phyloP scores from a whole-genome alignment of 2,888 invertebrate genomes.

The Meloe dianella region DNA sequence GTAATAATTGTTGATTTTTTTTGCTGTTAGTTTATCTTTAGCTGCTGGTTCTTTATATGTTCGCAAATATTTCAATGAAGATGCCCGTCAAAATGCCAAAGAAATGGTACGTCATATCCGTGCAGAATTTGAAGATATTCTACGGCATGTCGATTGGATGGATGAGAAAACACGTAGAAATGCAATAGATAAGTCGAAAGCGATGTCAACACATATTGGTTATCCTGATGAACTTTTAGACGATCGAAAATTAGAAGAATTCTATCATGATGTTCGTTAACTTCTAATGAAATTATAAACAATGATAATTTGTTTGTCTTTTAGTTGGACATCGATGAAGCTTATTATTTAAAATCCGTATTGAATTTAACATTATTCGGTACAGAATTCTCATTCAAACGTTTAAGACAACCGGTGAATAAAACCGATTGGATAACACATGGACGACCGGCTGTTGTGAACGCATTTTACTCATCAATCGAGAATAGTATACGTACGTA shows the following conservation, averaged over 20 bases:
- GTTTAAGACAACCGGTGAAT: constrained; percentile 78
- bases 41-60: constrained; percentile 87
- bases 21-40: constrained; percentile 70
- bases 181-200: constrained; percentile 79
- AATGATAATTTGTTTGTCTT: constrained; percentile 26
- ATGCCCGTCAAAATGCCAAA: constrained; percentile 80
- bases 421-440: constrained; percentile 87
- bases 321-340: constrained; percentile 73
- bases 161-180: constrained; percentile 78
- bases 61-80: constrained; percentile 84
- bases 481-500: constrained; percentile 88
- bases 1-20: constrained; percentile 12
- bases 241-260: constrained; percentile 77
- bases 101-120: constrained; percentile 90
- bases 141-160: constrained; percentile 90
- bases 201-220: constrained; percentile 89
- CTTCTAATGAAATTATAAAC: background rate
- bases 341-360: constrained; percentile 76
- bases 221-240: constrained; percentile 90
- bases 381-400: constrained; percentile 78
- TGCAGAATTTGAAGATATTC: constrained; percentile 79
- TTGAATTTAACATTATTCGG: constrained; percentile 80
- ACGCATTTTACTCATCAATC: constrained; percentile 84
- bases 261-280: constrained; percentile 72
- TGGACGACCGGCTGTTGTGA: constrained; percentile 83